Conservation (phyloP, 2,888 invertebrate genomes). For the Plebejus anna region DNA sequence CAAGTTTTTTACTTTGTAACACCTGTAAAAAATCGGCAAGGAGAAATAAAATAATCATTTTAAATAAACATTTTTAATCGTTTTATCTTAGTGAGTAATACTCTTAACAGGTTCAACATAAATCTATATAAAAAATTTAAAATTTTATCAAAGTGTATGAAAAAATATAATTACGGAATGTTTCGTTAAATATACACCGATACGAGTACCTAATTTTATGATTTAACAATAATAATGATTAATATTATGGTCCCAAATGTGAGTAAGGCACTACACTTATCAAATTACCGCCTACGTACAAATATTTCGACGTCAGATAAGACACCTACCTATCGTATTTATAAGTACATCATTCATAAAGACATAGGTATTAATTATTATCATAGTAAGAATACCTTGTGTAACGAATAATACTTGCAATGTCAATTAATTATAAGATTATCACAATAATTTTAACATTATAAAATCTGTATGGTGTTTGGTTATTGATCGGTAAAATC, state of each 20-base stretch:
- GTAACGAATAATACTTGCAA: constrained; percentile 6
- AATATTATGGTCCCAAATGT: constrained; percentile 62
- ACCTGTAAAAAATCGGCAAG: background rate
- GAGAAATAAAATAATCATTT: constrained; percentile 37
- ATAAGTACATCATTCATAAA: constrained; percentile 52
- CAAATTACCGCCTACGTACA: constrained; percentile 1
- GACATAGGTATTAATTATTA: constrained; percentile 34
- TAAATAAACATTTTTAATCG: constrained; percentile 61
- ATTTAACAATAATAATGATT: constrained; percentile 29
- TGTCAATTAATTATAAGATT: background rate
- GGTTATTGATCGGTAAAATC: too few species aligned
- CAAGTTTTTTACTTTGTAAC: background rate
- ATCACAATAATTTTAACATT: background rate
- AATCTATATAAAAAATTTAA: constrained; percentile 60
- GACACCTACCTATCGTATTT: constrained; percentile 40
- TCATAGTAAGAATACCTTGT: background rate
- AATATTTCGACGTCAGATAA: constrained; percentile 6
- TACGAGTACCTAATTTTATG: constrained; percentile 29
- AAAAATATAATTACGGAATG: constrained; percentile 64
- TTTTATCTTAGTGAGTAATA: constrained; percentile 65
- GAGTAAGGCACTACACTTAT: constrained; percentile 50
- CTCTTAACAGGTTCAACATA: constrained; percentile 69
- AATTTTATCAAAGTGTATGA: constrained; percentile 54
- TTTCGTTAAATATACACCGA: constrained; percentile 60
- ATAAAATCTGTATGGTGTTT: background rate